Conservation (phyloP, 2,888 invertebrate species). For the Operophtera brumata region DNA sequence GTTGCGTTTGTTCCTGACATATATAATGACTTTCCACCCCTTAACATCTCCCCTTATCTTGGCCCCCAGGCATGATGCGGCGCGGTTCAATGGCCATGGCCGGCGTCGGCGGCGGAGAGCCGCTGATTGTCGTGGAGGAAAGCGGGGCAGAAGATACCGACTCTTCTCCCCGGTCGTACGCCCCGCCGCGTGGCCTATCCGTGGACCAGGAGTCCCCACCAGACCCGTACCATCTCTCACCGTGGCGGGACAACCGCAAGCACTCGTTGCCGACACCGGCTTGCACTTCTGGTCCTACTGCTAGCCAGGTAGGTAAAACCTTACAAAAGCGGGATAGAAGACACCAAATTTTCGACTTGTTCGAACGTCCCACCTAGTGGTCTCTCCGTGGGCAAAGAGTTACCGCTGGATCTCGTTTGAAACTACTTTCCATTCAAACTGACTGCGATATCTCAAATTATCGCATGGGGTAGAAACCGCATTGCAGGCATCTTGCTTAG, state of each 20-base stretch:
- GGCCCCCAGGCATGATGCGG: slow-evolving; percentile 78
- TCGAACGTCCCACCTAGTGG: too few species aligned
- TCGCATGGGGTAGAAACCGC: neutral
- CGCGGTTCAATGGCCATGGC: slow-evolving; percentile 84
- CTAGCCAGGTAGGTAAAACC: slow-evolving; percentile 84
- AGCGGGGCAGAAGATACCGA: slow-evolving; percentile 85
- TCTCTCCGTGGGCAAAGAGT: too few species aligned
- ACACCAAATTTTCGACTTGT: too few species aligned
- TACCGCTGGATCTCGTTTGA: neutral
- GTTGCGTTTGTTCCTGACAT: too few species aligned
- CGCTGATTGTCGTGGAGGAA: slow-evolving; percentile 91
- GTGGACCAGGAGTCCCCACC: slow-evolving; percentile 89
- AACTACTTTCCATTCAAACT: neutral
- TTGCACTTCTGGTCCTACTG: slow-evolving; percentile 92
- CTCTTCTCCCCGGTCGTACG: slow-evolving; percentile 75
- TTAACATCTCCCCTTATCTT: neutral
- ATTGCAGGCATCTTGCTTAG: too few species aligned
- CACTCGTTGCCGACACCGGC: slow-evolving; percentile 92
- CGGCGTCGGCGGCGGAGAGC: slow-evolving; percentile 83
- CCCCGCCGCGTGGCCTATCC: slow-evolving; percentile 82
- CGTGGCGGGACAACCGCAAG: slow-evolving; percentile 90
- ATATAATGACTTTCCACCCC: neutral
- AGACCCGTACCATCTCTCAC: slow-evolving; percentile 90
- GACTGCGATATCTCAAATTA: too few species aligned
- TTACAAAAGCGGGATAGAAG: too few species aligned